phyloP scores from a whole-genome alignment of 1,140 invertebrate species.

The Lucilia cuprina region DNA sequence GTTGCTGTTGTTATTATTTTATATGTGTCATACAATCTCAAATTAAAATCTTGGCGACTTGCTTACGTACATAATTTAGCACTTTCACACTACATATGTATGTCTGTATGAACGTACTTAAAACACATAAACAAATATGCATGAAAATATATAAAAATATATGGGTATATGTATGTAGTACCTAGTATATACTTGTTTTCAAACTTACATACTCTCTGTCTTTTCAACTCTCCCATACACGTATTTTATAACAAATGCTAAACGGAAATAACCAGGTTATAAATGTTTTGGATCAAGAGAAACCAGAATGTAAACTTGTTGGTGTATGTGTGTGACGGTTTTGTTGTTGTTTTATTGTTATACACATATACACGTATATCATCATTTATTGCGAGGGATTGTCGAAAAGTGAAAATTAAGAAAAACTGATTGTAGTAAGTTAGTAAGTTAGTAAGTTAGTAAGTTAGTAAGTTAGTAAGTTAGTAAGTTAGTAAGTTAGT shows the following conservation, averaged over 20 bases:
- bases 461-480: too few species aligned
- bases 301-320: background rate
- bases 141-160: background rate
- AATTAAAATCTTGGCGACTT: conserved; percentile 33
- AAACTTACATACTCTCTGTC: background rate
- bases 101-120: background rate
- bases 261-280: conserved; percentile 33
- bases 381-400: too few species aligned
- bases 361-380: background rate
- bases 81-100: conserved; percentile 2
- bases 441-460: too few species aligned
- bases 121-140: background rate
- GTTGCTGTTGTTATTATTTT: background rate
- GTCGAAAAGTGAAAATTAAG: too few species aligned
- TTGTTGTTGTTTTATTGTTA: background rate
- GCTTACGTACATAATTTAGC: conserved; percentile 34
- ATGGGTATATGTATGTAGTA: too few species aligned
- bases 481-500: too few species aligned
- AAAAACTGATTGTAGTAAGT: too few species aligned
- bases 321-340: background rate
- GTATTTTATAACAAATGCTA: conserved; percentile 20
- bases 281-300: conserved; percentile 14
- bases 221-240: background rate
- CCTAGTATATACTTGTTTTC: too few species aligned
- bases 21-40: conserved; percentile 21